Conservation (phyloP, 2,797 vertebrate genomes). For the Bovichtus diacanthus region DNA sequence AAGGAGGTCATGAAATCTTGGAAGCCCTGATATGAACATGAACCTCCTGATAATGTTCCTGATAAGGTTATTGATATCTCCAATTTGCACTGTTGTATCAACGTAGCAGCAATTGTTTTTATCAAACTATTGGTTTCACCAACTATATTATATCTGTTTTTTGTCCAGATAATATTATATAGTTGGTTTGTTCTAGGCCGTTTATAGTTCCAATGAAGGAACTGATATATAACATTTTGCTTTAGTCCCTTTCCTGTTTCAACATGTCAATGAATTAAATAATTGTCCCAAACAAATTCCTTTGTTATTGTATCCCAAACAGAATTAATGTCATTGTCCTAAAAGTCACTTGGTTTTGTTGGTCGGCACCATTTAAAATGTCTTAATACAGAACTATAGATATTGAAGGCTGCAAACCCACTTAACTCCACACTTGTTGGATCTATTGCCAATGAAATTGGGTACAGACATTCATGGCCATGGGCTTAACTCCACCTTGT, state of each 20-base stretch:
- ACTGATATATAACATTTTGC: not conserved
- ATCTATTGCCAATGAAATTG: no score
- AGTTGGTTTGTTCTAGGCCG: not conserved
- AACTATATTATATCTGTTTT: not conserved
- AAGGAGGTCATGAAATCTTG: not conserved
- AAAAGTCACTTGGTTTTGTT: no score
- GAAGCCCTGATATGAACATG: constrained; percentile 1
- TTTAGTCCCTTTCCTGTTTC: not conserved
- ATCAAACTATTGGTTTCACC: not conserved
- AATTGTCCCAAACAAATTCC: no score
- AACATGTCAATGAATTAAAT: no score
- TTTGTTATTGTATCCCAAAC: no score
- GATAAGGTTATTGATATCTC: constrained; percentile 8
- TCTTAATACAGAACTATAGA: no score
- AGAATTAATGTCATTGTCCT: no score
- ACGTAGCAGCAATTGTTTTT: not conserved
- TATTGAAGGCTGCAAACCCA: no score
- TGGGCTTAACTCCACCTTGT: no score
- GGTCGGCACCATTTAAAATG: no score
- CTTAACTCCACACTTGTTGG: no score
- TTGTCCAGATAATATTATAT: not conserved
- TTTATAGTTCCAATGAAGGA: not conserved
- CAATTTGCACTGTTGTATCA: not conserved
- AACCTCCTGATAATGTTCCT: constrained; percentile 6
- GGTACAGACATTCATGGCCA: no score